Conservation (phyloP, 2,888 invertebrate genomes). For the Xanthia icteritia region DNA sequence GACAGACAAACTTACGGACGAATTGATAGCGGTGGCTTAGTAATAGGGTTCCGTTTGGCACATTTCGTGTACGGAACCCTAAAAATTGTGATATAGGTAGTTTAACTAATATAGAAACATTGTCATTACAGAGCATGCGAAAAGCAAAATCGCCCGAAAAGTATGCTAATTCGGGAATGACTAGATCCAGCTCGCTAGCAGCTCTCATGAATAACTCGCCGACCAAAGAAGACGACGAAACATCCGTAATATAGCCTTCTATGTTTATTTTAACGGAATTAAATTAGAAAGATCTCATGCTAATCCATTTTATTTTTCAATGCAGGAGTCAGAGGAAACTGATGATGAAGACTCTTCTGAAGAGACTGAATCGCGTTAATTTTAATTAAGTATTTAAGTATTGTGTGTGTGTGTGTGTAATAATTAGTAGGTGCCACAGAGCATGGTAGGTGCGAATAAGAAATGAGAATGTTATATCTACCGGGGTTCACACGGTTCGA, state of each 20-base stretch:
- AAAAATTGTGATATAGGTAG: background rate
- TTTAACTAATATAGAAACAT: background rate
- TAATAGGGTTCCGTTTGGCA: too few relatives aligned
- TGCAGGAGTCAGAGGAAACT: slow-evolving; percentile 82
- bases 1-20: too few relatives aligned
- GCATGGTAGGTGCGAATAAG: background rate
- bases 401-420: background rate
- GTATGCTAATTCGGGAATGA: slow-evolving; percentile 69
- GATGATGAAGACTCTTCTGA: slow-evolving; percentile 82
- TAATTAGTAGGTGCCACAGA: background rate
- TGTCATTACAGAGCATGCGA: slow-evolving; percentile 72
- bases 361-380: slow-evolving; percentile 84
- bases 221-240: slow-evolving; percentile 80
- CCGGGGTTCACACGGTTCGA: background rate
- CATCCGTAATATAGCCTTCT: slow-evolving; percentile 74
- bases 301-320: slow-evolving; percentile 43
- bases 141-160: slow-evolving; percentile 81
- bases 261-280: background rate
- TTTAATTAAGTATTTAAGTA: slow-evolving; percentile 10
- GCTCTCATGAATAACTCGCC: slow-evolving; percentile 84
- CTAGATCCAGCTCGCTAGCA: slow-evolving; percentile 81
- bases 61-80: too few relatives aligned
- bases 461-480: slow-evolving; percentile 8
- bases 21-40: too few relatives aligned
- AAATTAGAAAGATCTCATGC: background rate